A percentile compares a stretch with the other conserved stretches of the same genome.
Evolutionary conservation across 2,113 vertebrate genomes (phyloP).

Genomic region (Pachypanchax playfairii): DNA sequence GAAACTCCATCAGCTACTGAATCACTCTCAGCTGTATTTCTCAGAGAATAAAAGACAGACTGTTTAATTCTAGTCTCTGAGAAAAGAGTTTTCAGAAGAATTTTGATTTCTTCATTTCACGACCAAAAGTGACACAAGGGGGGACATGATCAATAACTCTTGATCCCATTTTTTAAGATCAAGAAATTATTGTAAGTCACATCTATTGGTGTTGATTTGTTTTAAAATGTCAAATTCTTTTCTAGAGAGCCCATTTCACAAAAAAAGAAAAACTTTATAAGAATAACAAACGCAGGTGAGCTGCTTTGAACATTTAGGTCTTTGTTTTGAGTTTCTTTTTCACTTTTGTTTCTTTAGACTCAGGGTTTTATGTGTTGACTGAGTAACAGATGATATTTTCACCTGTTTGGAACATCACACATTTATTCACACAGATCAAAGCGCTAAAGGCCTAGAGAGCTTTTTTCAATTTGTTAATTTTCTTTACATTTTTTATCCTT

Average conservation of each 20-base stretch:
- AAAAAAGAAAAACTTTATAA: neutral
- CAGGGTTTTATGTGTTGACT: neutral
- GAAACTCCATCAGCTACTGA: constrained; percentile 80
- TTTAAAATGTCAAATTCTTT: constrained; percentile 6
- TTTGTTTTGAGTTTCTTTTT: constrained; percentile 18
- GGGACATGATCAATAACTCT: no score
- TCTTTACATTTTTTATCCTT: neutral
- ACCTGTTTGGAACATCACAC: neutral
- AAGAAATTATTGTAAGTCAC: no score
- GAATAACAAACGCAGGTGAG: neutral
- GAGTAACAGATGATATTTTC: no score
- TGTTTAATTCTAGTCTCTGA: constrained; percentile 47
- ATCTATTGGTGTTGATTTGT: no score
- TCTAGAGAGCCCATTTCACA: neutral
- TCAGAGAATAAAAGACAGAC: constrained; percentile 52
- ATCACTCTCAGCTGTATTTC: constrained; percentile 74
- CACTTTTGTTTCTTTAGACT: neutral
- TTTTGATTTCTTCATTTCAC: constrained; percentile 52
- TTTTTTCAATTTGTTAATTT: neutral
- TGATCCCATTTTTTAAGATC: no score
- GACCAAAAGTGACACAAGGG: constrained; percentile 36
- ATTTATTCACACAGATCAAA: neutral
- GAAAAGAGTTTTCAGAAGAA: constrained; percentile 50
- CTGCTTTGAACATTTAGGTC: neutral
- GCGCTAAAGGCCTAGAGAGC: no score